Conservation (phyloP, 2,888 invertebrate species). For the Oligia fasciuncula region DNA sequence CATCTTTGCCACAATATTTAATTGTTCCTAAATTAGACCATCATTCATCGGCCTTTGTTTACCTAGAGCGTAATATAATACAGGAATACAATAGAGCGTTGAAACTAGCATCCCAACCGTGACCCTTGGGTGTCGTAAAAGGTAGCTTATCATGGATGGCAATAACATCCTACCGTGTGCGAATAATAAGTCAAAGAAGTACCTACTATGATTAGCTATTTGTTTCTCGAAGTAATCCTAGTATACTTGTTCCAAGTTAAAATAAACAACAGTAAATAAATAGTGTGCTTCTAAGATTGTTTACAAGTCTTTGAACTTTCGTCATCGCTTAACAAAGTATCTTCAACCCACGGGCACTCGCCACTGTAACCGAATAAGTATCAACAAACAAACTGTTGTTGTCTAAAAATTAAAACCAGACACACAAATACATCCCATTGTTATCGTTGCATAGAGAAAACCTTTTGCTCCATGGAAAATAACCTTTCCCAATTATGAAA, state of each 20-base stretch:
- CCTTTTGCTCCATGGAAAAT: conserved; percentile 2
- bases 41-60: conserved; percentile 37
- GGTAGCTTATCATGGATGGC: conserved; percentile 27
- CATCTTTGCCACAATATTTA: conserved; percentile 10
- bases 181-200: conserved; percentile 6
- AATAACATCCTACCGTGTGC: conserved; percentile 1
- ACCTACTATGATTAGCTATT: background rate
- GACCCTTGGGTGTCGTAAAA: conserved; percentile 33
- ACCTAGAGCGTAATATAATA: conserved; percentile 21
- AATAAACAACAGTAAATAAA: background rate
- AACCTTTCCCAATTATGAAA: conserved; percentile 12
- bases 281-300: background rate
- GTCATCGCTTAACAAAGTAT: background rate
- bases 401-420: background rate
- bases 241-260: background rate
- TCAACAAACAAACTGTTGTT: background rate
- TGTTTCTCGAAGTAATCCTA: background rate
- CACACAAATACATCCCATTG: background rate
- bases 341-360: background rate
- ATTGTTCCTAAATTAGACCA: conserved; percentile 6
- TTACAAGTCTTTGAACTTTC: conserved; percentile 9
- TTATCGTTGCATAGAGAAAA: conserved; percentile 7
- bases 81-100: conserved; percentile 34
- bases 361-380: background rate
- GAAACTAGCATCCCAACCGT: conserved; percentile 5